These are phyloP conservation scores for Lynx canadensis DNA, from an alignment of 2,113 vertebrate species.

Conservation along the genomic window DNA sequence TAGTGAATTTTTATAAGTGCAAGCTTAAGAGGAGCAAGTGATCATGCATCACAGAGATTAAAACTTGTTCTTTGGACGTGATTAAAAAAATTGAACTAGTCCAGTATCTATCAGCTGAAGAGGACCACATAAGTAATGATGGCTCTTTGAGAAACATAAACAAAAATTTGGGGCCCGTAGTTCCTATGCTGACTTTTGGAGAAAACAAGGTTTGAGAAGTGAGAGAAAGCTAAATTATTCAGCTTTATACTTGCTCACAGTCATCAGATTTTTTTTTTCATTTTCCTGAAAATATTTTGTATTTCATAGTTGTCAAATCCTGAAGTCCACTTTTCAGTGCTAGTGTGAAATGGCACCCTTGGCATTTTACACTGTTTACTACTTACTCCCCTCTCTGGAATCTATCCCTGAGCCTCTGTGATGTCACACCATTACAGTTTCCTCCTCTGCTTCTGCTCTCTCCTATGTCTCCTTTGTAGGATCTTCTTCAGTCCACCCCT, in stretches of 20 bases:
- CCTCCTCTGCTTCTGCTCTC: neutral
- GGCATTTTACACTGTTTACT: neutral
- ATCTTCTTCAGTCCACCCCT: neutral
- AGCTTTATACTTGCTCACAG: neutral
- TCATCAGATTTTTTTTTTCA: neutral
- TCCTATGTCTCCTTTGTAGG: neutral
- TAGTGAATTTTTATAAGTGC: constrained; percentile 30
- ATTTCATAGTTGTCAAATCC: constrained; percentile 24
- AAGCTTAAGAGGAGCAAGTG: neutral
- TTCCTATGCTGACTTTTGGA: neutral
- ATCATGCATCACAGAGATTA: neutral
- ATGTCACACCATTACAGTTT: neutral
- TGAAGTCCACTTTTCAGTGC: neutral
- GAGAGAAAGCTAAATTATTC: neutral
- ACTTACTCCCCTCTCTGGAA: neutral
- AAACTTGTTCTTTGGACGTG: neutral
- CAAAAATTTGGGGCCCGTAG: neutral
- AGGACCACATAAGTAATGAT: neutral
- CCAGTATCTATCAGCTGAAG: neutral
- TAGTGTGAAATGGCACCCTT: neutral
- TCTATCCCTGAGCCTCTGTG: neutral
- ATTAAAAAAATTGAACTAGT: neutral
- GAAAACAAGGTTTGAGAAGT: constrained; percentile 20
- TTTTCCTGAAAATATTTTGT: neutral
- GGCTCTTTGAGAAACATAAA: constrained; percentile 3